Base-by-base conservation (phyloP, 2,113 vertebrate species). In the Ceuthmochares aereus region DNA sequence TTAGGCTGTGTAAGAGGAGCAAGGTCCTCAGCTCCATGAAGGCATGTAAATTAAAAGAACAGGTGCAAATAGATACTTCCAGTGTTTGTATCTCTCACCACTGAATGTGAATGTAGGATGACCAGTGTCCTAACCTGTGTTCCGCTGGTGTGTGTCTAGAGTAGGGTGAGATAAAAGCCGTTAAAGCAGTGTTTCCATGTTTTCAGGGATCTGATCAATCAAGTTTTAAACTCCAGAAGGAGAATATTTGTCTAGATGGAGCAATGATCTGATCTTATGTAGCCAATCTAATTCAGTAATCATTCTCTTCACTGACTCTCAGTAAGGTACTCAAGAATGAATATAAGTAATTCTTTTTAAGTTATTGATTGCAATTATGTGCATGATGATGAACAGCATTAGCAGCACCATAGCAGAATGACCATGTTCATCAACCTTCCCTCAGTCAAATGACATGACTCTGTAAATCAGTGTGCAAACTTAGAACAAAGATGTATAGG, bases 401-500 rank as follows among this genome's bases (percentile, higher is more conserved):
- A 76, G 13, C 66, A 70, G 29, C 51, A 30, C 29, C 1, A 1
- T 4, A 52, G 64, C 62, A 84, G 43, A 68, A 43, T n/a, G 62
- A 47, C 58, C 67, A n/a, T 49, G n/a, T 45, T 89, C 83, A 56
- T 84, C 72, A 51, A 4, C 23, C 18, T 58, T 11, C 43, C 40
- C 16, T 29, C 25, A 77, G 26, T 40, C 62, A 73, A 59, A 54
- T 37, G 51, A 14, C 40, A 52, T 8, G 3, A n/a, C 69, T 92
- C 69, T 79, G 12, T 54, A 72, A 85, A 83, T 34, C 40, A 25
- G 5, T 56, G 34, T 4, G 5, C 60, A 74, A 40, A 45, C 64
- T 63, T 58, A 74, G 73, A 93, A 56, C 72, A 70, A 79, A 89
- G 94, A 95, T 95, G 40, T 89, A 95, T 86, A 37, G 56, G 15